Base-by-base conservation (phyloP, 2,888 invertebrate species). In the Diaperis boleti region DNA sequence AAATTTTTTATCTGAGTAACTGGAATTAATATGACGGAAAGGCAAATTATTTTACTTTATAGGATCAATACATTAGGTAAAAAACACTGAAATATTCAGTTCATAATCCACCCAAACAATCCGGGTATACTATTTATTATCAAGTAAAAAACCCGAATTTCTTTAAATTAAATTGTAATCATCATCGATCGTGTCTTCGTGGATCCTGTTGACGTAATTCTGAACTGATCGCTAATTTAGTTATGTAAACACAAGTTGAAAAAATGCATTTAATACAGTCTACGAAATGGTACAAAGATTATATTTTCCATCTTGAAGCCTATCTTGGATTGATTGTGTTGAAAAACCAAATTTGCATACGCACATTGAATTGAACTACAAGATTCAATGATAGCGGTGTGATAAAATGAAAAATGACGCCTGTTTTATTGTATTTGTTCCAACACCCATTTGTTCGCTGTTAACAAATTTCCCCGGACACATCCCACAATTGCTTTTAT, bases 401-500 rank as follows among this genome's bases (percentile, higher is more conserved):
- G n/a, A 8, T 2, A 26, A 26, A 2, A 26, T 26, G 26, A 33
- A 33, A 33, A n/a, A 33, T 33, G 33, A 33, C 33, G 20, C 18
- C 10, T 22, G 42, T 31, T 44, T 47, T 31, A 15, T 6, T 2
- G 17, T 45, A 45, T 45, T 45, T 13, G 5, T 14, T 49, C 33
- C 15, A 5, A 1, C 14, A n/a, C 10, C 42, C 42, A 42, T 42
- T 42, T 42, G 20, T 42, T 42, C 8, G 7, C 26, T 8, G 29
- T 45, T 45, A 26, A 45, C 26, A 45, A 45, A 49, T 35, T 49
- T 49, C 49, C 31, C 49, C 33, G 4, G 31, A 18, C 18, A 8
- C 45, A 26, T 45, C n/a, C 14, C 15, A 17, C 18, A n/a, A 15
- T 49, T 45, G 18, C 29, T 45, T 29, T 45, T 45, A 18, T 45